These are phyloP conservation scores for Lomographa bimaculata DNA, from an alignment of 2,888 invertebrate species.

Conservation along the genomic window DNA sequence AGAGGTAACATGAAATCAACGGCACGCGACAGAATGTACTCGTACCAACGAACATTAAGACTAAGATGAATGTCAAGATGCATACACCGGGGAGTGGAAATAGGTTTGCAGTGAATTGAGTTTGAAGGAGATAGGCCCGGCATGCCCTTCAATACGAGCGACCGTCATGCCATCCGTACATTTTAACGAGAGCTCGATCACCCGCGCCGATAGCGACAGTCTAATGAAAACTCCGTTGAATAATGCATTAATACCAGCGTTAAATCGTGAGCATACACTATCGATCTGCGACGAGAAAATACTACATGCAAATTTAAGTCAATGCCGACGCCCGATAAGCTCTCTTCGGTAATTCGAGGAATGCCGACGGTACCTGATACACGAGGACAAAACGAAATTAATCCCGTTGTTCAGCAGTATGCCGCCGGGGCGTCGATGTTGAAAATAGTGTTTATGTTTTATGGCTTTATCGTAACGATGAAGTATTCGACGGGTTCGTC, in stretches of 20 bases:
- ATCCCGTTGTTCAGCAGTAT: slow-evolving; percentile 45
- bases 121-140: slow-evolving; percentile 29
- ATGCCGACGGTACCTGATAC: slow-evolving; percentile 45
- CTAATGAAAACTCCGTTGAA: slow-evolving; percentile 82
- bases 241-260: slow-evolving; percentile 83
- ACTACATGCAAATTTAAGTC: slow-evolving; percentile 79
- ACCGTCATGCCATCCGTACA: slow-evolving; percentile 81
- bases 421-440: slow-evolving; percentile 43
- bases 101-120: slow-evolving; percentile 26
- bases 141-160: slow-evolving; percentile 60
- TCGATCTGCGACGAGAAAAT: slow-evolving; percentile 71
- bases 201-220: slow-evolving; percentile 73
- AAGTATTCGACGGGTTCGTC: slow-evolving; percentile 42
- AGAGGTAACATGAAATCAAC: slow-evolving; percentile 18
- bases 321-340: slow-evolving; percentile 70
- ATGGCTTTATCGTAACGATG: slow-evolving; percentile 51
- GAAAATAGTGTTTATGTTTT: slow-evolving; percentile 51
- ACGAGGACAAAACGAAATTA: slow-evolving; percentile 47
- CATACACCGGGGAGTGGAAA: slow-evolving; percentile 17
- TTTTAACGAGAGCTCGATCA: slow-evolving; percentile 81
- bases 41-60: slow-evolving; percentile 14
- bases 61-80: slow-evolving; percentile 23
- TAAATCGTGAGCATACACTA: slow-evolving; percentile 81
- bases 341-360: slow-evolving; percentile 66
- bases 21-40: slow-evolving; percentile 18